Conservation (phyloP, 37 sponge, comb jelly and placozoan genomes). For the Beroe forskalii region DNA sequence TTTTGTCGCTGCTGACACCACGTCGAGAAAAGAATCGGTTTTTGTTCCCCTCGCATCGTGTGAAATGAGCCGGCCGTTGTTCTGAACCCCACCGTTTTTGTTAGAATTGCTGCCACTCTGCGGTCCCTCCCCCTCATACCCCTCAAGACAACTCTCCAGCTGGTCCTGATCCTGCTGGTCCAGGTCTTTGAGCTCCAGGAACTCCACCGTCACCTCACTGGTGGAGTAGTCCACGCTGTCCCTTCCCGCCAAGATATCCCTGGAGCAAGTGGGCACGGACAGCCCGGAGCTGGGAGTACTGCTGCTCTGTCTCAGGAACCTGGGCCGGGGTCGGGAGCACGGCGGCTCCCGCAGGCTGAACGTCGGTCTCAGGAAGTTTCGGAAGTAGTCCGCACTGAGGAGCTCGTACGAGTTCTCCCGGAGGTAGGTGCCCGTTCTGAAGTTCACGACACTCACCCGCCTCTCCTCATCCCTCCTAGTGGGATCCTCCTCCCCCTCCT, state of each 20-base stretch:
- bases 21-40: not conserved
- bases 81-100: no score
- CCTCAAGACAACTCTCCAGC: no score
- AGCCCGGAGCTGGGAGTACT: not conserved
- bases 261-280: not conserved
- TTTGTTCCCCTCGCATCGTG: not conserved
- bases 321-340: not conserved
- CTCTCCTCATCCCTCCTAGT: not conserved
- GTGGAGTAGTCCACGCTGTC: not conserved
- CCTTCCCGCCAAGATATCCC: not conserved
- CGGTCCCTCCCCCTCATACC: not conserved
- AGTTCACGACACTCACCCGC: not conserved
- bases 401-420: conserved; percentile 32
- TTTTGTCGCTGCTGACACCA: conserved; percentile 25
- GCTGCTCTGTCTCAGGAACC: conserved; percentile 36
- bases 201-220: not conserved
- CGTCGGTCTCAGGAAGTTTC: not conserved
- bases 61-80: no score
- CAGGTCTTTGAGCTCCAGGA: not conserved
- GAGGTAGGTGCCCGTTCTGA: conserved; percentile 38
- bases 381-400: not conserved
- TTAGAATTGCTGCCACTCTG: no score
- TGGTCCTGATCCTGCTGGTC: not conserved
- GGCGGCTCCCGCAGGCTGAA: not conserved
- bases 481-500: no score